phyloP scores from a whole-genome alignment of 2,888 invertebrate genomes.

The Loripinus fragilis region DNA sequence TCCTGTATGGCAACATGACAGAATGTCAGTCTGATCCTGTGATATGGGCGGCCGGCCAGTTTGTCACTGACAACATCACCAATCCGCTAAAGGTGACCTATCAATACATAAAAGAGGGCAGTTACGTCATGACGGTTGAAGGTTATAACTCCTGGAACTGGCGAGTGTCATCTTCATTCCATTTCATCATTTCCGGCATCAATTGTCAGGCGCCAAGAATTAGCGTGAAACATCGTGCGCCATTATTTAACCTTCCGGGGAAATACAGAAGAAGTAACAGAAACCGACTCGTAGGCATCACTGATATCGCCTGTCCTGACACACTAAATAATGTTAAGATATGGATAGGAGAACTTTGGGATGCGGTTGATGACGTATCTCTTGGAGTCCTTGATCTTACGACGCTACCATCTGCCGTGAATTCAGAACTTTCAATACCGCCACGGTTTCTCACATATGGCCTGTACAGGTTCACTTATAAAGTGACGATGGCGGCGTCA shows the following conservation, averaged over 20 bases:
- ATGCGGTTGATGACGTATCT: conserved; percentile 54
- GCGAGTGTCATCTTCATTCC: background rate
- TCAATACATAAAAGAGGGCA: conserved; percentile 46
- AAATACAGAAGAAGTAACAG: background rate
- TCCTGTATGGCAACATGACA: conserved; percentile 52
- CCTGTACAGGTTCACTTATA: conserved; percentile 79
- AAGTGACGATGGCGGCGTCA: conserved; percentile 46
- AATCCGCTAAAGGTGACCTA: conserved; percentile 35
- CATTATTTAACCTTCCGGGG: background rate
- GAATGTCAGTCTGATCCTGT: conserved; percentile 38
- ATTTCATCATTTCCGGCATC: conserved; percentile 64
- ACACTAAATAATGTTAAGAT: conserved; percentile 73
- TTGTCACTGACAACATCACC: background rate
- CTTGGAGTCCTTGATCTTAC: conserved; percentile 43
- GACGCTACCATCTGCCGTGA: conserved; percentile 37
- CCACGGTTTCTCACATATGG: conserved; percentile 77
- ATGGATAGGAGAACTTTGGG: conserved; percentile 70
- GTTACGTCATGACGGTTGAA: conserved; percentile 43
- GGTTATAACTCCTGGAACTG: conserved; percentile 58
- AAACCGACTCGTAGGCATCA: conserved; percentile 62
- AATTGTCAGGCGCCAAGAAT: conserved; percentile 72
- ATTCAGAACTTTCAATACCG: conserved; percentile 69
- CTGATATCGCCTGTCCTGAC: conserved; percentile 68
- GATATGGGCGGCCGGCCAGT: background rate
- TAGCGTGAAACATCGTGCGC: conserved; percentile 58